phyloP scores from a whole-genome alignment of 1,140 invertebrate genomes.

The Brachionus sp. region DNA sequence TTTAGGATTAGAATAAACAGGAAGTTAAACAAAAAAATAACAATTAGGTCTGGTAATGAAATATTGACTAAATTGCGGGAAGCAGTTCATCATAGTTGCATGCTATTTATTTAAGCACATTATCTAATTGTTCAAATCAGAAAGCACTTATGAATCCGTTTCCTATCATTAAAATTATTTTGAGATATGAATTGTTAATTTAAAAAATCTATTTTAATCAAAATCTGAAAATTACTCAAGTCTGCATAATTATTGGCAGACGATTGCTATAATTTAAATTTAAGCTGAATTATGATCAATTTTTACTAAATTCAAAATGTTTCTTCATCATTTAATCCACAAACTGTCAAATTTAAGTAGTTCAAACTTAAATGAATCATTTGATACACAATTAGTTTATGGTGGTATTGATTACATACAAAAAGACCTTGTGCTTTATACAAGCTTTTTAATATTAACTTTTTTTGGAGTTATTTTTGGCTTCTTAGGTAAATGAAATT shows the following conservation, averaged over 20 bases:
- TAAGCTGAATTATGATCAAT: neutral
- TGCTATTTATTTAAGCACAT: neutral
- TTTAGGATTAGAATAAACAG: too few relatives aligned
- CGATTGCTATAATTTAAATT: neutral
- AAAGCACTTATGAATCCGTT: neutral
- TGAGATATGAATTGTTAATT: neutral
- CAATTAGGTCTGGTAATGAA: neutral
- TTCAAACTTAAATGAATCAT: neutral
- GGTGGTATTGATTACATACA: neutral
- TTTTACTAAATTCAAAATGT: neutral
- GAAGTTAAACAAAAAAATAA: too few relatives aligned
- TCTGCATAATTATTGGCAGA: neutral
- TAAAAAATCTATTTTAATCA: neutral
- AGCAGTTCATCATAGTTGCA: neutral
- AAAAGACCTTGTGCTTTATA: neutral
- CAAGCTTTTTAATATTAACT: neutral
- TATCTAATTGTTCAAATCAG: neutral
- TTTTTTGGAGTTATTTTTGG: neutral
- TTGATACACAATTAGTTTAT: neutral
- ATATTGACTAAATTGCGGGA: neutral
- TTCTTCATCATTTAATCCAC: constrained; percentile 17
- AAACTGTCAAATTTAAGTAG: neutral
- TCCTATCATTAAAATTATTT: neutral
- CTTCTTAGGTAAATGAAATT: neutral
- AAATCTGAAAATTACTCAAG: too few relatives aligned